phyloP scores from a whole-genome alignment of 2,888 invertebrate genomes.

The Zhengitettix transpicula region DNA sequence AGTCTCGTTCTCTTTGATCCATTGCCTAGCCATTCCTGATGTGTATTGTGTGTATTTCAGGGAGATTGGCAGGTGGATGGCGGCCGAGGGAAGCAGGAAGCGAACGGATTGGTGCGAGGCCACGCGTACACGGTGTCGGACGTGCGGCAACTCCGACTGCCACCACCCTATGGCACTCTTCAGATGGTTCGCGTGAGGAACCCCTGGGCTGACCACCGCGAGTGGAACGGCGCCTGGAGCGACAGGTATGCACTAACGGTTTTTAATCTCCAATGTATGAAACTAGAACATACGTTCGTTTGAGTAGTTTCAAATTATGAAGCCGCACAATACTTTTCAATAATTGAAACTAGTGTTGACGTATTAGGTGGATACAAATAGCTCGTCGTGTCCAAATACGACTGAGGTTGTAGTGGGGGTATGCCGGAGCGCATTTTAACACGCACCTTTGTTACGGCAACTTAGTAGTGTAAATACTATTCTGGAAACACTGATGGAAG shows the following conservation, averaged over 20 bases:
- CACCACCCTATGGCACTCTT: not conserved
- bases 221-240: slow-evolving; percentile 31
- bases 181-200: slow-evolving; percentile 25
- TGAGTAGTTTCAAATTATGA: not conserved
- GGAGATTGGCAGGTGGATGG: slow-evolving; percentile 19
- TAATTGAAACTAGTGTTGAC: too few species aligned
- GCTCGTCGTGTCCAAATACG: too few species aligned
- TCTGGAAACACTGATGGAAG: too few species aligned
- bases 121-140: slow-evolving; percentile 30
- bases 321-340: not conserved
- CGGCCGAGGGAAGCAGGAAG: slow-evolving; percentile 13
- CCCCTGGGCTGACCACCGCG: slow-evolving; percentile 29
- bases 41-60: not conserved
- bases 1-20: too few species aligned
- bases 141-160: slow-evolving; percentile 20
- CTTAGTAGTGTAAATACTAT: too few species aligned
- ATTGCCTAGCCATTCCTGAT: too few species aligned
- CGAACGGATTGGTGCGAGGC: slow-evolving; percentile 27
- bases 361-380: too few species aligned
- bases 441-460: too few species aligned
- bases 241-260: slow-evolving; percentile 13
- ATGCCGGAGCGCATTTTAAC: too few species aligned
- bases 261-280: not conserved
- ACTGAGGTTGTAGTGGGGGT: too few species aligned
- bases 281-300: not conserved